phyloP scores from a whole-genome alignment of 2,888 invertebrate genomes.

The Caenorhabditis sp. region DNA sequence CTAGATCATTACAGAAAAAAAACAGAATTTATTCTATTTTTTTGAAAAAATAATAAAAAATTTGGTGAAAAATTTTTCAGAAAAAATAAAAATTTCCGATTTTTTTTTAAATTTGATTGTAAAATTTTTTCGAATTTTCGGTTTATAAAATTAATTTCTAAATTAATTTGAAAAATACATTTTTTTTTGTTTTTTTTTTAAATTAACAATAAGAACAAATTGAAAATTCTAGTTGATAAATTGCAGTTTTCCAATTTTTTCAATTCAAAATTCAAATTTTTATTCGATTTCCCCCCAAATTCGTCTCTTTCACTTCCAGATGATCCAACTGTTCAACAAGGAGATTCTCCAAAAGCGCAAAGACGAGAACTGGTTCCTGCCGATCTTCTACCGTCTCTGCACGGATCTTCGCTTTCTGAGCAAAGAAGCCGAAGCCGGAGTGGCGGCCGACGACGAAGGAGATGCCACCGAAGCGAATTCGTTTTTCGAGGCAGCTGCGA shows the following conservation, averaged over 20 bases:
- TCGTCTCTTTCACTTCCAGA: no score
- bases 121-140: no score
- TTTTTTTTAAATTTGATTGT: slow-evolving; percentile 2
- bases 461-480: slow-evolving; percentile 64
- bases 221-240: no score
- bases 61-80: neutral
- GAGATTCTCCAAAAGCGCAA: slow-evolving; percentile 90
- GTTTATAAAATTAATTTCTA: no score
- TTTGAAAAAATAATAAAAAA: neutral
- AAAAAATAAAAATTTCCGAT: neutral
- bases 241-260: neutral
- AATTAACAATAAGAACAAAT: no score
- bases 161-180: no score
- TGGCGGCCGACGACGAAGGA: slow-evolving; percentile 69
- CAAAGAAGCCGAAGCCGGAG: slow-evolving; percentile 79
- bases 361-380: slow-evolving; percentile 97
- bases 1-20: neutral
- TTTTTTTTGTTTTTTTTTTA: no score
- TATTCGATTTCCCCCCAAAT: no score
- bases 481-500: slow-evolving; percentile 76
- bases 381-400: slow-evolving; percentile 93
- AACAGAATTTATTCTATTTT: no score
- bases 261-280: slow-evolving; percentile 5
- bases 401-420: slow-evolving; percentile 91
- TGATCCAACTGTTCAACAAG: slow-evolving; percentile 78